Evolutionary conservation across 2,113 vertebrate species (phyloP).

Genomic region (Gasterosteus nipponicus): DNA sequence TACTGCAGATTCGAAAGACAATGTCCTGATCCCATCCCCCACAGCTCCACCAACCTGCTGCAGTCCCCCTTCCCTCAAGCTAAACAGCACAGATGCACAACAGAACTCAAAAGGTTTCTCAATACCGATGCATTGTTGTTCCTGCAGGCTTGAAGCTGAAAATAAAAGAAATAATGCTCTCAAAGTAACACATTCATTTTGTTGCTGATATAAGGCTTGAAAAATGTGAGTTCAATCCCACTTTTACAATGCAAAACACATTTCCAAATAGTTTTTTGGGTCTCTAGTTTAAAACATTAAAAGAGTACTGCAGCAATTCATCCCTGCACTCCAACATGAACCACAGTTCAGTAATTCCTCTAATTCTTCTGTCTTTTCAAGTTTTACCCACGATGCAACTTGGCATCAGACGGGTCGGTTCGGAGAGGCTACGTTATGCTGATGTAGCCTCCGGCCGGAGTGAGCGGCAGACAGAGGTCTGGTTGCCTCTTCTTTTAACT

Average conservation of each 20-base stretch:
- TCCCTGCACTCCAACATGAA: too few relatives aligned
- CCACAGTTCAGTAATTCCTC: not conserved
- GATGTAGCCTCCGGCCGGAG: too few relatives aligned
- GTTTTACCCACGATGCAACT: too few relatives aligned
- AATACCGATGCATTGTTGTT: conserved; percentile 9
- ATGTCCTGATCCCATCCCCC: too few relatives aligned
- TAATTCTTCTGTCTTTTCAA: too few relatives aligned
- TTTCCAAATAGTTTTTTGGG: not conserved
- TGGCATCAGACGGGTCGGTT: too few relatives aligned
- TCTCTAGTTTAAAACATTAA: not conserved
- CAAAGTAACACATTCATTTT: conserved; percentile 5
- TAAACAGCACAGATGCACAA: not conserved
- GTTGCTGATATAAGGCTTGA: not conserved
- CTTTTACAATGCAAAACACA: conserved; percentile 10
- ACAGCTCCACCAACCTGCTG: too few relatives aligned
- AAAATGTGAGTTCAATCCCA: conserved; percentile 3
- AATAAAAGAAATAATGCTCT: conserved; percentile 12
- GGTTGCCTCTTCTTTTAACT: too few relatives aligned
- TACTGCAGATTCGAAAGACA: too few relatives aligned
- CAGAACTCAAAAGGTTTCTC: not conserved
- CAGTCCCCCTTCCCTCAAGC: not conserved
- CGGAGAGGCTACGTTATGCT: not conserved
- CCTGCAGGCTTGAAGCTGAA: not conserved
- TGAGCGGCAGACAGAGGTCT: not conserved
- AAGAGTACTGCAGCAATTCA: not conserved